Evolutionary conservation across 2,797 vertebrate species (phyloP), one percentile per base, ranked within the genome.

Genomic region (Clarias laeviceps): DNA sequence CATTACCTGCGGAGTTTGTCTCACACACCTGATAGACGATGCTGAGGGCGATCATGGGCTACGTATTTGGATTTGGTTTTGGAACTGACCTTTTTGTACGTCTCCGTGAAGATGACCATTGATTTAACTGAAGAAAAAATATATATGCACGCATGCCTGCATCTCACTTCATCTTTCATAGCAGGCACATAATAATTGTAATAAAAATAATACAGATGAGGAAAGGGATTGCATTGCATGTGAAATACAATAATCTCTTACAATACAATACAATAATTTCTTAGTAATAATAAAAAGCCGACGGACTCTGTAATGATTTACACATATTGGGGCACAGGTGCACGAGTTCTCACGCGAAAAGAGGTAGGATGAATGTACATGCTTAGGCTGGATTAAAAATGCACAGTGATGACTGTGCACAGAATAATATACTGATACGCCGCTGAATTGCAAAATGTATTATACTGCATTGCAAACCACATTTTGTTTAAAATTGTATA

Each of bases 1-100:
- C n/a, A 64, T 40, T 20, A 80, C 79, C 62, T 80, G 79, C 79
- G 54, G 79, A 54, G 79, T 54, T 80, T 37, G 65, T 64, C 24
- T 65, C 37, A 45, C 50, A 45, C 77, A 80, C 78, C 78, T 80
- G 57, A 24, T 15, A 37, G 32, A n/a, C 57, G 5, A 14, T 40
- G 37, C 64, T 50, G 77, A 45, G 22, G 24, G 20, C 7, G 57
- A 0, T 9, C 57, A 79, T 32, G 2, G 40, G 59, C 8, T n/a
- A 62, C 22, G 12, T 4, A n/a, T 17, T n/a, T 0, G 57, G 34
- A n/a, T 1, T 0, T 0, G 57, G 24, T 17, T 1, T 0, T 40
- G 54, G 2, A 61, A 7, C 20, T n/a, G 76, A 20, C 20, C 9
- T 32, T 57, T 32, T 5, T 37, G 32, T 29, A 8, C 20, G 1